Evolutionary conservation across 2,113 vertebrate species (phyloP).

Genomic region (Ophiodon elongatus): DNA sequence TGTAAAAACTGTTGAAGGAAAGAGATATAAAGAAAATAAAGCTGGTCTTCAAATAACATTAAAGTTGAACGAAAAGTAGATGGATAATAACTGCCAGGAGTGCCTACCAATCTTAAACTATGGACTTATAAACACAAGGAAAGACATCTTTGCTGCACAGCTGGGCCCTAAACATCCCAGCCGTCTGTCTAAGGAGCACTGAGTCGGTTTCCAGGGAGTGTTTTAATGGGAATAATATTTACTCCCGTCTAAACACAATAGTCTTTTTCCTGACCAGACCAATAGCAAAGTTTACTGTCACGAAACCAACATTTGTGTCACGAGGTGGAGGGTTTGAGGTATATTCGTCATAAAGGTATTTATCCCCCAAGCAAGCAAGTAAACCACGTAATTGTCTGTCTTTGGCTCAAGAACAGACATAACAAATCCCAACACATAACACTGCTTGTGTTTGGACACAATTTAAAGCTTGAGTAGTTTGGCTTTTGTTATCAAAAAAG

Average conservation of each 20-base stretch:
- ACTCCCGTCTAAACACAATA: constrained; percentile 36
- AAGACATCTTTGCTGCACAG: neutral
- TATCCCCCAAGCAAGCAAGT: constrained; percentile 18
- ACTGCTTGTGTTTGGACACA: no score
- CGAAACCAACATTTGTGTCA: constrained; percentile 50
- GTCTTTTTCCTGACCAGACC: neutral
- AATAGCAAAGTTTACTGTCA: constrained; percentile 41
- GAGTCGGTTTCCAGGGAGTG: neutral
- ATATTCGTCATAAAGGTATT: constrained; percentile 17
- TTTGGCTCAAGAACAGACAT: neutral
- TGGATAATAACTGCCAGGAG: neutral
- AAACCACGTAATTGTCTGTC: constrained; percentile 11
- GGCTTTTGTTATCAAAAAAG: neutral
- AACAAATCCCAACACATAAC: constrained; percentile 17
- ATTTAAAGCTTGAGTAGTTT: neutral
- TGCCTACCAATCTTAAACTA: neutral
- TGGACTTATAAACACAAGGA: neutral
- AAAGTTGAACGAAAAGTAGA: neutral
- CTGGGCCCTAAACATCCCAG: neutral
- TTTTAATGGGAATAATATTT: constrained; percentile 39
- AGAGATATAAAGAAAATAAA: neutral
- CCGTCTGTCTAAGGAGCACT: neutral
- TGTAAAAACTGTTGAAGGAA: neutral
- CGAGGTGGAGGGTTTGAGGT: neutral
- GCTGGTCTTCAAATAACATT: neutral